These are phyloP conservation scores for Acrocephalus arundinaceus DNA, from an alignment of 2,113 vertebrate species.

Conservation along the genomic window DNA sequence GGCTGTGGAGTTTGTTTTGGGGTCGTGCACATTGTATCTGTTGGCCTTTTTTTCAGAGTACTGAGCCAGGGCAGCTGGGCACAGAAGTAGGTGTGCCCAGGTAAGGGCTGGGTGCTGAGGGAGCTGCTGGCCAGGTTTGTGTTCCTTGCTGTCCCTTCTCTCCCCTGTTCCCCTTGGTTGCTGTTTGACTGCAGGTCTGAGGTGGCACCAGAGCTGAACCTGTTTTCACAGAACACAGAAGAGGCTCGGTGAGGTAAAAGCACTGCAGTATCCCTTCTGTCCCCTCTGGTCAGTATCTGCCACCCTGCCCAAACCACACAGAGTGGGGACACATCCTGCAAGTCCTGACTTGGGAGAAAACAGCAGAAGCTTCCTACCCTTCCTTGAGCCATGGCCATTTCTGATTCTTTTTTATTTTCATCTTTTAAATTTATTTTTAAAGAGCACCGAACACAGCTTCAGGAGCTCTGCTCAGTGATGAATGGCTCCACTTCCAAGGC, in stretches of 20 bases:
- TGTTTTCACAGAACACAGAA: slow-evolving; percentile 62
- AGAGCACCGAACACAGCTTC: neutral
- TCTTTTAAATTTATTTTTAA: neutral
- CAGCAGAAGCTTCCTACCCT: neutral
- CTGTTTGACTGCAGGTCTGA: slow-evolving; percentile 74
- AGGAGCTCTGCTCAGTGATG: neutral
- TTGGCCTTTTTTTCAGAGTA: slow-evolving; percentile 65
- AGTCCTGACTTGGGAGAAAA: neutral
- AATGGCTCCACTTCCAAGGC: neutral
- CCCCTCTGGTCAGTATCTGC: slow-evolving; percentile 3
- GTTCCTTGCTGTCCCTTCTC: slow-evolving; percentile 23
- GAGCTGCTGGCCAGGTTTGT: slow-evolving; percentile 39
- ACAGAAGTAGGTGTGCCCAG: slow-evolving; percentile 54
- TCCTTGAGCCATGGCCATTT: neutral
- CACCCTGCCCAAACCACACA: neutral
- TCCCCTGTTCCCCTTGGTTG: slow-evolving; percentile 11
- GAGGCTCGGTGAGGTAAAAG: slow-evolving; percentile 71
- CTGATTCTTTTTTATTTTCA: neutral
- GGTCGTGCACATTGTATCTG: slow-evolving; percentile 41
- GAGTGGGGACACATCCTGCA: neutral
- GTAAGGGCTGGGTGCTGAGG: slow-evolving; percentile 25
- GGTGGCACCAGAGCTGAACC: slow-evolving; percentile 65
- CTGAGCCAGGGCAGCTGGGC: neutral
- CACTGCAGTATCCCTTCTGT: neutral
- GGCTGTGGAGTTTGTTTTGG: neutral